Percentiles rank a stretch among this genome's conserved stretches.
These are phyloP conservation scores for Agrochola lota DNA, from an alignment of 2,888 invertebrate species.

Conservation along the genomic window DNA sequence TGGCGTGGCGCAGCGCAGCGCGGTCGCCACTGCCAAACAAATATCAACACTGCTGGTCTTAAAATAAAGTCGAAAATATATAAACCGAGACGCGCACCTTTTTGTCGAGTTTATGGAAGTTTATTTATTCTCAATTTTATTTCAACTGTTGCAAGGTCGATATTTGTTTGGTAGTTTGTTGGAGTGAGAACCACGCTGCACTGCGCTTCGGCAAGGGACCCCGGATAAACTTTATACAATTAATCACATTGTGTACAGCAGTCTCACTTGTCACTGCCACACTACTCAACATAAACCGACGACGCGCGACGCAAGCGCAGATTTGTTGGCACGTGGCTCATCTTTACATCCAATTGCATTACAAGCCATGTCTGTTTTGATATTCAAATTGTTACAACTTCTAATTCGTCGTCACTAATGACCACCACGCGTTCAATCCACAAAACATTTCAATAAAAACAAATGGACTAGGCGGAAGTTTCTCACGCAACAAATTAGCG, in stretches of 20 bases:
- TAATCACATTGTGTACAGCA: slow-evolving; percentile 78
- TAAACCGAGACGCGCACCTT: no score
- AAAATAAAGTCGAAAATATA: no score
- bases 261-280: slow-evolving; percentile 60
- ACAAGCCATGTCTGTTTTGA: slow-evolving; percentile 28
- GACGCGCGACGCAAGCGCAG: slow-evolving; percentile 39
- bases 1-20: no score
- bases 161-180: no score
- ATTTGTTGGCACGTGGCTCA: slow-evolving; percentile 34
- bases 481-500: slow-evolving; percentile 40
- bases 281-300: slow-evolving; percentile 24
- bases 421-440: slow-evolving; percentile 24
- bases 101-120: no score
- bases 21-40: no score
- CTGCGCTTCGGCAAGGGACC: no score
- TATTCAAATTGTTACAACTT: slow-evolving; percentile 32
- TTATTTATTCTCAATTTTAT: no score
- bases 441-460: slow-evolving; percentile 35
- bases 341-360: slow-evolving; percentile 37
- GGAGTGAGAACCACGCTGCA: no score
- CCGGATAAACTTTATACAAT: slow-evolving; percentile 69
- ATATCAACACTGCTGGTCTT: no score
- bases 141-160: no score
- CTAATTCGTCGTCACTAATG: slow-evolving; percentile 23
- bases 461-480: slow-evolving; percentile 52